Conservation (phyloP, 2,797 vertebrate genomes). For the Pangasius mekongensis region DNA sequence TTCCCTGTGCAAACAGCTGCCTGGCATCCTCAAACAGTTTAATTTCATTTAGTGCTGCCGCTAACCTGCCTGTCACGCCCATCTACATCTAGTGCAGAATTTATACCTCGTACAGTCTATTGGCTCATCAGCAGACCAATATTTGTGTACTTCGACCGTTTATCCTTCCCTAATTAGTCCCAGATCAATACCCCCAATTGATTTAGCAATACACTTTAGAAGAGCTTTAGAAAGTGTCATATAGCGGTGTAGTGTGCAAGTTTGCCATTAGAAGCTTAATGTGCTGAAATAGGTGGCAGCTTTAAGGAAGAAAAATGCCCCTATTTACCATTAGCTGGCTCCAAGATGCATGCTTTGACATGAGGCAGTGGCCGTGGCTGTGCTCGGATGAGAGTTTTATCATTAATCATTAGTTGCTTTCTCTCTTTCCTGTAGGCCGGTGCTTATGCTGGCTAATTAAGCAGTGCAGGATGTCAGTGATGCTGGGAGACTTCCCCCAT, state of each 20-base stretch:
- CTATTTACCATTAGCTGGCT: constrained; percentile 60
- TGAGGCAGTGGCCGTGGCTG: constrained; percentile 68
- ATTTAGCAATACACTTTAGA: constrained; percentile 74
- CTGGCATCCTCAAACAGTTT: constrained; percentile 55
- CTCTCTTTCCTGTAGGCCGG: constrained; percentile 69
- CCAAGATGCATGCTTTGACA: constrained; percentile 64
- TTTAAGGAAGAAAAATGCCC: constrained; percentile 42
- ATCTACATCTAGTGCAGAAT: constrained; percentile 69
- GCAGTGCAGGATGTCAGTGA: constrained; percentile 73
- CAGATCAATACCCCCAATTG: constrained; percentile 82
- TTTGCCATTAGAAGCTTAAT: constrained; percentile 65
- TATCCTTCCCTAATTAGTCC: constrained; percentile 82
- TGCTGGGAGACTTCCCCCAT: constrained; percentile 65
- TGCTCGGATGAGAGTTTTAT: constrained; percentile 68
- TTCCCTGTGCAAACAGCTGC: constrained; percentile 51
- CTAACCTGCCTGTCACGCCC: constrained; percentile 54
- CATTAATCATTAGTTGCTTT: constrained; percentile 77
- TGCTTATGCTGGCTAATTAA: constrained; percentile 79
- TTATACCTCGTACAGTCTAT: constrained; percentile 71
- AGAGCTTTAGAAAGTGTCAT: constrained; percentile 72
- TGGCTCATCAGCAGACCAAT: constrained; percentile 75
- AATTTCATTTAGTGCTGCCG: constrained; percentile 56
- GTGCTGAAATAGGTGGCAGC: constrained; percentile 70
- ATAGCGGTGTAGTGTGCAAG: constrained; percentile 71
- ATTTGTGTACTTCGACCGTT: constrained; percentile 79